These are phyloP conservation scores for Poeciliopsis turrubarensis DNA, from an alignment of 2,113 vertebrate genomes.

Conservation along the genomic window DNA sequence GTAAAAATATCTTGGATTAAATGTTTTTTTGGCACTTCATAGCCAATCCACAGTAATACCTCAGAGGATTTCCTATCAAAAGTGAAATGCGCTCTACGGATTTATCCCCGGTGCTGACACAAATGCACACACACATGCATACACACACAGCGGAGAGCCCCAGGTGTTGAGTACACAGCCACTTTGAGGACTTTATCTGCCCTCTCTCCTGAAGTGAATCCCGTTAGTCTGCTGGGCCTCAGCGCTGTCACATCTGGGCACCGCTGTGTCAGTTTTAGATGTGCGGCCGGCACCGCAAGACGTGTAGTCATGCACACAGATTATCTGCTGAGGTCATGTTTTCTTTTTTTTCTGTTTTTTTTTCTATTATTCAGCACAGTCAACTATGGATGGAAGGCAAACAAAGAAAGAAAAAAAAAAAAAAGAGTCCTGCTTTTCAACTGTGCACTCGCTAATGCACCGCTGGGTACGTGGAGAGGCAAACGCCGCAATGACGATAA, in stretches of 20 bases:
- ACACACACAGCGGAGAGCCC: not conserved
- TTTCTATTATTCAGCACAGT: constrained; percentile 8
- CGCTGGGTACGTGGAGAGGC: not conserved
- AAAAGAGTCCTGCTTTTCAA: no score
- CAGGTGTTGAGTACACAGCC: constrained; percentile 39
- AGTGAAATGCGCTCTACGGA: not conserved
- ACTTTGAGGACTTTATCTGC: constrained; percentile 28
- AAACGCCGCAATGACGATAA: not conserved
- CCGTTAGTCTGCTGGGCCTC: constrained; percentile 14
- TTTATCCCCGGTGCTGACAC: not conserved
- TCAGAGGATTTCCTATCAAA: not conserved
- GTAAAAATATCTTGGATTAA: not conserved
- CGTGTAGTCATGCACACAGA: not conserved
- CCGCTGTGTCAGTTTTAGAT: constrained; percentile 4
- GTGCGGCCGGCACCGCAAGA: not conserved
- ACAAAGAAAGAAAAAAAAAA: not conserved
- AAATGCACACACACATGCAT: not conserved
- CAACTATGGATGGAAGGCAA: no score
- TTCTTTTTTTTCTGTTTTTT: not conserved
- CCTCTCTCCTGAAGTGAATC: constrained; percentile 24
- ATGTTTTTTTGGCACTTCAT: not conserved
- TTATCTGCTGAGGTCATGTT: constrained; percentile 3
- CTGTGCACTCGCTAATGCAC: not conserved
- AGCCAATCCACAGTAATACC: no score
- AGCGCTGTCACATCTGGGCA: constrained; percentile 46